Base-by-base conservation (phyloP, 2,797 vertebrate species). In the Sorex maritimensis region DNA sequence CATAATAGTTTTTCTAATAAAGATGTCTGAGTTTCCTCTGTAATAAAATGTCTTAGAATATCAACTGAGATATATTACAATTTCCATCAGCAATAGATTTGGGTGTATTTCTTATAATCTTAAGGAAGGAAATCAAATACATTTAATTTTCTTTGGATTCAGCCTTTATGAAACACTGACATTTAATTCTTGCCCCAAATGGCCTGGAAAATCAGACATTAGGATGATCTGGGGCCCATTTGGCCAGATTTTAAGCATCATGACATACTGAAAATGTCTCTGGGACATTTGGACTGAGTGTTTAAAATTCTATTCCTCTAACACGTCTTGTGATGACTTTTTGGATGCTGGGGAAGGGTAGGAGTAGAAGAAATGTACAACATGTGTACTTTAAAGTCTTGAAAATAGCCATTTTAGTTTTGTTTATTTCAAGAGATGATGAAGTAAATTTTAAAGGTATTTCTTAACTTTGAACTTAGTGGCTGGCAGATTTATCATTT, bases 351-450 rank as follows among this genome's bases (percentile, higher is more conserved):
- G 28, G 3, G 10, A 46, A 15, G 28, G 14, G 46, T 82, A 92
- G 19, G 58, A 86, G 81, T n/a, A 41, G 46, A 19, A 92, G 12
- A 3, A 61, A 65, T 79, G 2, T 6, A 85, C 13, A 74, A 68
- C 52, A n/a, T 75, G 13, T 30, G 9, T 11, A 83, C 21, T 80
- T 94, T 86, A 90, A 72, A n/a, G 78, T 90, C 34, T 90, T 83
- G 34, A 94, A 94, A 92, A 81, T 75, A 92, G 69, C 71, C 24
- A 4, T 24, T 83, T 94, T 85, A 38, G 23, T 49, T 92, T 92
- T 84, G 13, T 63, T 61, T 80, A n/a, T 94, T 83, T 91, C 55
- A 81, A 30, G 10, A 49, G 19, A 93, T 55, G 17, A 44, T 72
- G 58, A 61, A 61, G 23, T 61, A 61, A 73, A 52, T 93, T 65